Evolutionary conservation across 2,113 vertebrate genomes (phyloP), one percentile per base, ranked within the genome.

Genomic region (Ascaphus truei): DNA sequence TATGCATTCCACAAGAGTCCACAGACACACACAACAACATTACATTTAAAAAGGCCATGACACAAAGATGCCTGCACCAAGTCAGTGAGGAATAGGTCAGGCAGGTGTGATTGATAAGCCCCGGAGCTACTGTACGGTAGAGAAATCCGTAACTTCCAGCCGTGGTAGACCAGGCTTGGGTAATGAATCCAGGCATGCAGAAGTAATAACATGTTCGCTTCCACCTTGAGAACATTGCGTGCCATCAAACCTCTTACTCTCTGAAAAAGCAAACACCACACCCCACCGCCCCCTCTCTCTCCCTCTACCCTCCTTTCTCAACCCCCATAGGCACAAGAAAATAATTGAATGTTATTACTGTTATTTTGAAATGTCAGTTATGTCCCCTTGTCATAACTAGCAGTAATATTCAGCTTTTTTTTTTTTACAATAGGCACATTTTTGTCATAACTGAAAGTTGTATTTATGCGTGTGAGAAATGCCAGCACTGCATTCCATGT

Each of bases 361-460:
- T 6, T 74, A 51, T 52, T 30, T 13, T 72, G 71, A 61, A 36
- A 68, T 73, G 18, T 72, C 74, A 62, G 39, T 63, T 73, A 39
- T 63, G 27, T 43, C 27, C 51, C 50, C 45, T 66, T 47, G 55
- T 65, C 55, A 47, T 34, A 72, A 50, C 50, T 62, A 74, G 50
- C 45, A 64, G 12, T 63, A 50, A 74, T 33, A 68, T 72, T 77
- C 58, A 12, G 4, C 29, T 62, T 79, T 65, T 75, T 36, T 66
- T 77, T 69, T 77, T 45, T 50, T 68, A 51, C 11, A 75, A 45
- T 37, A 65, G 20, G 20, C 15, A 69, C 10, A 36, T 73, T 76
- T 81, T 79, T 76, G 62, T 81, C 77, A 71, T 68, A 61, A 34
- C 64, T 78, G 50, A 60, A 30, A 69, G n/a, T 6, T 60, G 41